phyloP scores from a whole-genome alignment of 2,113 vertebrate genomes.

The Corapipo altera region DNA sequence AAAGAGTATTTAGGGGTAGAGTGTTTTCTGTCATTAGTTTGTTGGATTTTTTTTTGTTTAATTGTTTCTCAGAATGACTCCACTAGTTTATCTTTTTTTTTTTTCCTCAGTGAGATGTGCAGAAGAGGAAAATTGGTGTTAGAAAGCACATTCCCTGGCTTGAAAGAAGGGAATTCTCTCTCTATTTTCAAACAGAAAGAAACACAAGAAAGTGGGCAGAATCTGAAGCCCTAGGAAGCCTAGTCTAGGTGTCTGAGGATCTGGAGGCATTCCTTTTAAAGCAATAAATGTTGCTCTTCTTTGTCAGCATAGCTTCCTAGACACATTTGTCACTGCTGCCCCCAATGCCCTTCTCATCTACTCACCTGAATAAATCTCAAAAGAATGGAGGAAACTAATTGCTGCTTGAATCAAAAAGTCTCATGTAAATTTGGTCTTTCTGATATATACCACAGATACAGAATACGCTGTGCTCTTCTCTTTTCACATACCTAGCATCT shows the following conservation, averaged over 20 bases:
- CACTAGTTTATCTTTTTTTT: not conserved
- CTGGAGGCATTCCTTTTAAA: not conserved
- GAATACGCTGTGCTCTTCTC: not conserved
- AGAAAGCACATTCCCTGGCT: not conserved
- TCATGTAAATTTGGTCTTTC: slow-evolving; percentile 28
- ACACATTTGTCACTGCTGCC: not conserved
- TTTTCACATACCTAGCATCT: not conserved
- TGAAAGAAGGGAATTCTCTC: not conserved
- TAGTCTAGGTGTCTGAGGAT: not conserved
- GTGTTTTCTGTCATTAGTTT: not conserved
- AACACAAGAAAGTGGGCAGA: not conserved
- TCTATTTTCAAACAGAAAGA: not conserved
- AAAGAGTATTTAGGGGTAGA: not conserved
- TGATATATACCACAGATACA: not conserved
- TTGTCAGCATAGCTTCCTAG: not conserved
- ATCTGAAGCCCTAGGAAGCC: not conserved
- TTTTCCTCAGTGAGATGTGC: not conserved
- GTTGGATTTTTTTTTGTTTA: not conserved
- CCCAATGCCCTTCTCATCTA: slow-evolving; percentile 13
- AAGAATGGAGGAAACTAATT: slow-evolving; percentile 39
- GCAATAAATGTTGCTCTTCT: not conserved
- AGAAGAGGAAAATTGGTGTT: not conserved
- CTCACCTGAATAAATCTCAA: slow-evolving; percentile 40
- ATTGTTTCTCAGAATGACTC: not conserved
- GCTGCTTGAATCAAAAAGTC: slow-evolving; percentile 20